Conservation (phyloP, 2,113 vertebrate species). For the Paramisgurnus dabryanus region DNA sequence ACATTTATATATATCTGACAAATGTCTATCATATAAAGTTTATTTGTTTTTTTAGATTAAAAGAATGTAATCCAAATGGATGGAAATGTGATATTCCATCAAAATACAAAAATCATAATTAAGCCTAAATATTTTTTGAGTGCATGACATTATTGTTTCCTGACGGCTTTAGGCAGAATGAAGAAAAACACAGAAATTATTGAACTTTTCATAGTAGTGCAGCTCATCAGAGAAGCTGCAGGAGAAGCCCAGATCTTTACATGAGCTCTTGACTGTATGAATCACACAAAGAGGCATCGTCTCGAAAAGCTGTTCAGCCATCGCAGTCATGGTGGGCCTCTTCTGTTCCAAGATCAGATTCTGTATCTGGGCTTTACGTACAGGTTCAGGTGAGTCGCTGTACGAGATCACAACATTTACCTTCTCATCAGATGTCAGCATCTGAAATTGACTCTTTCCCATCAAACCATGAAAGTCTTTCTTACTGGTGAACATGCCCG, state of each 20-base stretch:
- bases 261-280: conserved; percentile 65
- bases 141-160: not conserved
- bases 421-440: conserved; percentile 63
- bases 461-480: conserved; percentile 66
- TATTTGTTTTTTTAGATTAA: no score
- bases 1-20: no score
- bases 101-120: no score
- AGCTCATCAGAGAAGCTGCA: conserved; percentile 72
- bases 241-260: conserved; percentile 67
- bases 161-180: conserved; percentile 68
- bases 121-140: no score
- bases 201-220: conserved; percentile 73
- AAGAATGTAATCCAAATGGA: no score
- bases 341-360: conserved; percentile 69
- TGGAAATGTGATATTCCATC: no score
- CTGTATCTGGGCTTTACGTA: conserved; percentile 66
- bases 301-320: conserved; percentile 68
- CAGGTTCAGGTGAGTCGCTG: conserved; percentile 71
- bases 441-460: conserved; percentile 72
- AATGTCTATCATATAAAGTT: no score
- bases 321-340: conserved; percentile 54
- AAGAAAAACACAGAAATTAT: conserved; percentile 69
- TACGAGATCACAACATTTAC: conserved; percentile 73
- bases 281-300: conserved; percentile 64
- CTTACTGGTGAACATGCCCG: conserved; percentile 59